Evolutionary conservation across 2,888 invertebrate species (phyloP).

Genomic region (Pollenia amentaria): DNA sequence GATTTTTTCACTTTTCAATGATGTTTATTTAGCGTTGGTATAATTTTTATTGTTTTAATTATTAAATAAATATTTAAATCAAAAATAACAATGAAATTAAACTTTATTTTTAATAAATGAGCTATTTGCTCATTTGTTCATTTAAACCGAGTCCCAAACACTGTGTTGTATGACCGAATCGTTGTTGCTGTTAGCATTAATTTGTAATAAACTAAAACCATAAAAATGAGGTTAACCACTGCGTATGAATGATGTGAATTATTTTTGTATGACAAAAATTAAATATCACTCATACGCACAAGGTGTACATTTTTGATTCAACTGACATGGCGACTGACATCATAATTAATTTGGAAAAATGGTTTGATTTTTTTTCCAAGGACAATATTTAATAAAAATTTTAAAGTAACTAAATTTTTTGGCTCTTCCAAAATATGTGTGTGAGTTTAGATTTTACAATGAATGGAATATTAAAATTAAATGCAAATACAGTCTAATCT

Average conservation of each 20-base stretch:
- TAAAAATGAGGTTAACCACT: conserved; percentile 52
- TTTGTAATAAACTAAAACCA: conserved; percentile 47
- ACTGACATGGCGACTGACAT: conserved; percentile 7
- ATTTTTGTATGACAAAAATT: conserved; percentile 38
- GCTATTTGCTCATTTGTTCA: neutral
- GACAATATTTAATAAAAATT: no score
- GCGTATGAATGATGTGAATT: conserved; percentile 50
- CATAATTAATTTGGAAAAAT: conserved; percentile 42
- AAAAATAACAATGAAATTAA: conserved; percentile 20
- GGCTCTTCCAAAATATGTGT: no score
- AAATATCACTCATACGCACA: conserved; percentile 61
- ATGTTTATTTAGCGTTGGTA: neutral
- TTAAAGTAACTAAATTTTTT: no score
- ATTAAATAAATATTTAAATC: neutral
- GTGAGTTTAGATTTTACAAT: no score
- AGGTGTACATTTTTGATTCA: conserved; percentile 9
- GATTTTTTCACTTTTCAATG: neutral
- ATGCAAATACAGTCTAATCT: no score
- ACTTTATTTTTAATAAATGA: conserved; percentile 17
- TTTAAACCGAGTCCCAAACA: neutral
- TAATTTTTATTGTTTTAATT: conserved; percentile 13
- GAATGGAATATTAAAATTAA: no score
- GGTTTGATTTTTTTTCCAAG: conserved; percentile 5
- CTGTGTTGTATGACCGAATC: neutral
- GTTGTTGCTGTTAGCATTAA: conserved; percentile 16